Evolutionary conservation across 1,140 invertebrate genomes (phyloP).

Genomic region (Calliphora vicina): DNA sequence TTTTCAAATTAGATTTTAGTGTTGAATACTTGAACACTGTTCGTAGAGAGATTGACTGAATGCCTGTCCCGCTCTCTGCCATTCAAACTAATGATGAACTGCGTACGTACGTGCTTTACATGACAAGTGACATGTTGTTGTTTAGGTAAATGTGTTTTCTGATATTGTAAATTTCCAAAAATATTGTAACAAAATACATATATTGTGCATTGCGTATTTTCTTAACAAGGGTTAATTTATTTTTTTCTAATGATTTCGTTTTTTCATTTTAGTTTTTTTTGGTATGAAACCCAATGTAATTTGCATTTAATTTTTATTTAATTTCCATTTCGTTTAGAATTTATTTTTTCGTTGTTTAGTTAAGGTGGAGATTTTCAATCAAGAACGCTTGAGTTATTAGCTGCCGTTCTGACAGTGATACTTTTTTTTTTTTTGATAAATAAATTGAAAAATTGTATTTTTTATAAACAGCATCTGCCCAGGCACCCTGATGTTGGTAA

Average conservation of each 20-base stretch:
- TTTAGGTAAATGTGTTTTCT: background rate
- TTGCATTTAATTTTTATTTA: conserved; percentile 29
- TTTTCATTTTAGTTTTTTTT: background rate
- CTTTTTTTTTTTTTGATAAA: background rate
- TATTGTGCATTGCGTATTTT: background rate
- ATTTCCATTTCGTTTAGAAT: conserved; percentile 17
- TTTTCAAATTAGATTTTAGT: background rate
- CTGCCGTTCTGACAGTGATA: background rate
- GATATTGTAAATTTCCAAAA: background rate
- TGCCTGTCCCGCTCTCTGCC: background rate
- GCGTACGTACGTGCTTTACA: conserved; percentile 18
- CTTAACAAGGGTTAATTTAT: conserved; percentile 21
- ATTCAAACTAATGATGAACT: background rate
- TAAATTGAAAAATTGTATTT: background rate
- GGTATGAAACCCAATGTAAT: conserved; percentile 8
- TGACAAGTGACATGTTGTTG: conserved; percentile 18
- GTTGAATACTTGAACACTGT: background rate
- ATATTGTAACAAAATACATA: background rate
- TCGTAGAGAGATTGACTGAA: background rate
- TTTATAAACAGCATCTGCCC: background rate
- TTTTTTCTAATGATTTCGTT: background rate
- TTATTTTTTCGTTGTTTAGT: background rate
- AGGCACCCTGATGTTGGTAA: background rate
- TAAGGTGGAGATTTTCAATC: conserved; percentile 1
- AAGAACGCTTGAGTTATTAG: background rate